Percentiles rank a stretch among this genome's conserved stretches.
Conservation (phyloP, 2,888 invertebrate species). For the Itoplectis maculator region DNA sequence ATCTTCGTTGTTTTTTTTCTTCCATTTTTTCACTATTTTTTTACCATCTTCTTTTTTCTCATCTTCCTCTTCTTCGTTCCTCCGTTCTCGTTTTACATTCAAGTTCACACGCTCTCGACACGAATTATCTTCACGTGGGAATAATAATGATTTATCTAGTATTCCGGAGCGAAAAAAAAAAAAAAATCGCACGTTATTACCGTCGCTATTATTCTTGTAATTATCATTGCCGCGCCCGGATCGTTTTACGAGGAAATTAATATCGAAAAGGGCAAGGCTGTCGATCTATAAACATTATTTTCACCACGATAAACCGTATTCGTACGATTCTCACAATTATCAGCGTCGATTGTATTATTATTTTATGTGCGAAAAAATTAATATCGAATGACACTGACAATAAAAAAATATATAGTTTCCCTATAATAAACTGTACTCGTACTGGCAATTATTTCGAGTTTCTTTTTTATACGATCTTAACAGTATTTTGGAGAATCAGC, state of each 20-base stretch:
- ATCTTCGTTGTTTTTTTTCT: slow-evolving; percentile 32
- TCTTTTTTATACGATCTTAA: neutral
- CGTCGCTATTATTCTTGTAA: neutral
- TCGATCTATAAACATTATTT: neutral
- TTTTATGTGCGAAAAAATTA: too few species aligned
- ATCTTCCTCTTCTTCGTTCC: slow-evolving; percentile 26
- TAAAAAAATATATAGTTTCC: neutral
- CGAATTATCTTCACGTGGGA: slow-evolving; percentile 26
- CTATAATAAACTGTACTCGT: neutral
- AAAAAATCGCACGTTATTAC: neutral
- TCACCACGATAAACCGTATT: neutral
- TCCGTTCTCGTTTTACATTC: slow-evolving; percentile 22
- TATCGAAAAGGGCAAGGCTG: neutral
- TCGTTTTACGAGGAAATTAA: neutral
- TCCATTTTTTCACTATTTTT: slow-evolving; percentile 12
- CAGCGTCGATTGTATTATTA: too few species aligned
- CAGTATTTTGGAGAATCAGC: neutral
- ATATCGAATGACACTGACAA: too few species aligned
- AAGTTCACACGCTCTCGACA: slow-evolving; percentile 32
- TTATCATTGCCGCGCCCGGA: neutral
- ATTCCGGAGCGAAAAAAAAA: neutral
- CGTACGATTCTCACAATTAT: neutral
- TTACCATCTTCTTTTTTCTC: slow-evolving; percentile 9
- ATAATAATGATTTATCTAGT: neutral
- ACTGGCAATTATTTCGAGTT: neutral